Base-by-base conservation (phyloP, 2,888 invertebrate genomes). In the Pherbina coryleti region DNA sequence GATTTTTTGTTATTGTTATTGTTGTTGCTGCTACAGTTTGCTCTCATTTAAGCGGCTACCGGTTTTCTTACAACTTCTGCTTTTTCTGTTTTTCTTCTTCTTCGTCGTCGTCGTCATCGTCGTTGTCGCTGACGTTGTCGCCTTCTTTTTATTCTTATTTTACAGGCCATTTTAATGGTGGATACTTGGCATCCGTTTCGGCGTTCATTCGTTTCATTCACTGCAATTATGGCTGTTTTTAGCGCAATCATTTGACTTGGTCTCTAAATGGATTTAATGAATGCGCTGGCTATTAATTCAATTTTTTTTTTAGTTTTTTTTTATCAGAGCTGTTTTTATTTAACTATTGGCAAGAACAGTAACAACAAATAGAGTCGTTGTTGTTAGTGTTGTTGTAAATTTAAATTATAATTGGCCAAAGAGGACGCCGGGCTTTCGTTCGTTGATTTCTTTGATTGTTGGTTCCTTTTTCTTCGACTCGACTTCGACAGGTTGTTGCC, bases 231-330 rank as follows among this genome's bases (percentile, higher is more conserved):
- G 84, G 83, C 80, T 80, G 83, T 84, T 83, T 80, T 83, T 82
- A 84, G 84, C 83, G 85, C 83, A 86, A 86, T 87, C 86, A 87
- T 87, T 87, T 86, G 84, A 84, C 84, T 83, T 85, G 84, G 85
- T 84, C 85, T 86, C 84, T 85, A 87, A 87, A 87, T 87, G 86
- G 84, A 86, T 86, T 87, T 87, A 87, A 87, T 87, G 88, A 87
- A 85, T 87, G 86, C 86, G 83, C 85, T 86, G 84, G 57, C 84
- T 83, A 86, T 86, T 86, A 86, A 84, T 84, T 86, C 85, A 22
- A 19, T 73, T 34, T 82, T 79, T 75, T 78, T 34, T 51, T 76
- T 70, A 70, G 69, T 69, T 37, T 44, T 25, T 53, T 75, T 72
- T 73, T 57, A 19, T 60, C 31, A 25, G 55, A 51, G 53, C 62